Evolutionary conservation across 2,888 invertebrate genomes (phyloP).

Genomic region (Acrobasis consociella): DNA sequence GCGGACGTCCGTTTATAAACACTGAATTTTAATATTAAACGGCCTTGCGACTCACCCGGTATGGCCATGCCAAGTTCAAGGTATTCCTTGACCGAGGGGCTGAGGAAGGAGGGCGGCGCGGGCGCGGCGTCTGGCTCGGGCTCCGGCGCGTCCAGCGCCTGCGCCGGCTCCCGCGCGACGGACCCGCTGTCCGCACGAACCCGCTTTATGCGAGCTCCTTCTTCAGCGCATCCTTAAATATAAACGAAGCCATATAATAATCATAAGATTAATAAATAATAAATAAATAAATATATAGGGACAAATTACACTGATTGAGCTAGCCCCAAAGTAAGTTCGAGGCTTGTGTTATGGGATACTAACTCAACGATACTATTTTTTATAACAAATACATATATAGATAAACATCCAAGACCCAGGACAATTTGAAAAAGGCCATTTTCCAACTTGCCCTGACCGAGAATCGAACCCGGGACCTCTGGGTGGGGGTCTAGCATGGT

Average conservation of each 20-base stretch:
- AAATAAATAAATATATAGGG: too few relatives aligned
- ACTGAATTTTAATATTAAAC: slow-evolving; percentile 10
- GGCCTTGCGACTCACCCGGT: slow-evolving; percentile 85
- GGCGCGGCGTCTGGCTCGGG: slow-evolving; percentile 75
- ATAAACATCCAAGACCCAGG: too few relatives aligned
- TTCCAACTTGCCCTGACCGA: too few relatives aligned
- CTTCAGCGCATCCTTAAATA: slow-evolving; percentile 83
- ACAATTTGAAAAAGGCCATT: too few relatives aligned
- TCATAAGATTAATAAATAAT: too few relatives aligned
- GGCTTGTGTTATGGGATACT: too few relatives aligned
- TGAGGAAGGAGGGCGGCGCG: slow-evolving; percentile 90
- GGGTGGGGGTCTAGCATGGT: too few relatives aligned
- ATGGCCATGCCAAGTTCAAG: slow-evolving; percentile 94
- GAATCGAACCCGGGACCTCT: too few relatives aligned
- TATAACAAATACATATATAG: too few relatives aligned
- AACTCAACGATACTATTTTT: too few relatives aligned
- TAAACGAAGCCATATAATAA: neutral
- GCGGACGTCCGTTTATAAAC: slow-evolving; percentile 15
- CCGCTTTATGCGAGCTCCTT: slow-evolving; percentile 84
- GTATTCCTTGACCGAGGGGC: slow-evolving; percentile 93
- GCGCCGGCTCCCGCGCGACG: slow-evolving; percentile 66
- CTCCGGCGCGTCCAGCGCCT: slow-evolving; percentile 75
- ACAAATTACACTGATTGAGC: too few relatives aligned
- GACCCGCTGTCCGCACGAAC: slow-evolving; percentile 72
- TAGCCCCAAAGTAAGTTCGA: too few relatives aligned